A percentile compares a stretch with the other conserved stretches of the same genome.
These are phyloP conservation scores for Tipula lateralis DNA, from an alignment of 2,888 invertebrate species.

Conservation along the genomic window DNA sequence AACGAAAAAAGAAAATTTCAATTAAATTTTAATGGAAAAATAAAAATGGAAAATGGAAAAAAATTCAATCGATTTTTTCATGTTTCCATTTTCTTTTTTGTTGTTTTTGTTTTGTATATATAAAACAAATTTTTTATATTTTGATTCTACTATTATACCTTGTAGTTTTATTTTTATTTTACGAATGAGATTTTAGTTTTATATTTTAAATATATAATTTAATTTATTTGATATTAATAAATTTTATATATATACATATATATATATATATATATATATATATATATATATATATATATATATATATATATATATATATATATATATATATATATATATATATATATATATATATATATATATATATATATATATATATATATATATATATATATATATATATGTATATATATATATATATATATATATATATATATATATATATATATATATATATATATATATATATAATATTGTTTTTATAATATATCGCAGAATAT, in stretches of 20 bases:
- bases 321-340: not conserved
- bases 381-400: not conserved
- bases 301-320: not conserved
- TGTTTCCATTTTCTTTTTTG: slow-evolving; percentile 2
- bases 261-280: not conserved
- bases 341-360: not conserved
- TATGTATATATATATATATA: not conserved
- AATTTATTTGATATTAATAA: not conserved
- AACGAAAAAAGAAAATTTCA: slow-evolving; percentile 1
- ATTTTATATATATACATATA: not conserved
- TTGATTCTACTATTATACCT: slow-evolving; percentile 6
- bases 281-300: not conserved
- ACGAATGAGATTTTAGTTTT: not conserved
- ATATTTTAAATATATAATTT: not conserved
- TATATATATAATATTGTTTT: not conserved
- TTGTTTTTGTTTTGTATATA: not conserved
- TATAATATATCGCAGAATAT: not conserved
- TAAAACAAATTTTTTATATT: not conserved
- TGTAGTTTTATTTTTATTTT: not conserved
- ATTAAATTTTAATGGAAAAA: slow-evolving; percentile 24
- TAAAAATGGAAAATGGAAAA: slow-evolving; percentile 8
- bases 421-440: not conserved
- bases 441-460: not conserved
- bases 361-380: not conserved
- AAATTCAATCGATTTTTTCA: not conserved